Percentiles rank a stretch among this genome's conserved stretches.
phyloP scores from a whole-genome alignment of 2,113 vertebrate genomes.

The Papio anubis region DNA sequence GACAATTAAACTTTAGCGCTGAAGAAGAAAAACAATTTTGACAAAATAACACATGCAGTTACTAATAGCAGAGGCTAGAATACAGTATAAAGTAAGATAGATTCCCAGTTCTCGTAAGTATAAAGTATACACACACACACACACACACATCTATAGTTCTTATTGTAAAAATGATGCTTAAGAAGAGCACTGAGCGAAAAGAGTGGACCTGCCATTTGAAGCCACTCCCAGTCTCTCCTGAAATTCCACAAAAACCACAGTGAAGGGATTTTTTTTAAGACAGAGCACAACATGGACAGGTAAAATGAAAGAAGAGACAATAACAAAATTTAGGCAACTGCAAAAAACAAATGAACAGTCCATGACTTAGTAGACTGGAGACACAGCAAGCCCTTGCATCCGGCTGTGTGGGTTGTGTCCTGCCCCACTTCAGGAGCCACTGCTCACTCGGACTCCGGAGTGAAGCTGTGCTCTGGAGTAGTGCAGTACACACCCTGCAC shows the following conservation, averaged over 20 bases:
- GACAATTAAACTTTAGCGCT: neutral
- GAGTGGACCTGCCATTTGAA: neutral
- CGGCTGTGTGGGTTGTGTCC: neutral
- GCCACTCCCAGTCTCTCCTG: neutral
- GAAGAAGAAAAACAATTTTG: neutral
- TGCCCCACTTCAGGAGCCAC: too few species aligned
- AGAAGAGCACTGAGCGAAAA: neutral
- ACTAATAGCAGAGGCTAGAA: neutral
- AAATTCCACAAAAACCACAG: neutral
- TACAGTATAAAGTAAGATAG: neutral
- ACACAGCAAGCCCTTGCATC: neutral
- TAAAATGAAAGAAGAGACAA: neutral
- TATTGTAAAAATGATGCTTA: neutral
- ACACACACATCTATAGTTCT: neutral
- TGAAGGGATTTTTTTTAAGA: neutral
- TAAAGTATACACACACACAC: neutral
- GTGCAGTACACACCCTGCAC: too few species aligned
- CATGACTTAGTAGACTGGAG: neutral
- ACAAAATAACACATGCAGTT: neutral
- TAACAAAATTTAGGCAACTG: neutral
- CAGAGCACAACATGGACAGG: too few species aligned
- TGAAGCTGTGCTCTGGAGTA: too few species aligned
- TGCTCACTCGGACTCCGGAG: too few species aligned
- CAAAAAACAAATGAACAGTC: neutral
- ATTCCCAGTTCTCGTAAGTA: neutral